Conservation (phyloP, 2,113 vertebrate genomes). For the Jaculus jaculus region DNA sequence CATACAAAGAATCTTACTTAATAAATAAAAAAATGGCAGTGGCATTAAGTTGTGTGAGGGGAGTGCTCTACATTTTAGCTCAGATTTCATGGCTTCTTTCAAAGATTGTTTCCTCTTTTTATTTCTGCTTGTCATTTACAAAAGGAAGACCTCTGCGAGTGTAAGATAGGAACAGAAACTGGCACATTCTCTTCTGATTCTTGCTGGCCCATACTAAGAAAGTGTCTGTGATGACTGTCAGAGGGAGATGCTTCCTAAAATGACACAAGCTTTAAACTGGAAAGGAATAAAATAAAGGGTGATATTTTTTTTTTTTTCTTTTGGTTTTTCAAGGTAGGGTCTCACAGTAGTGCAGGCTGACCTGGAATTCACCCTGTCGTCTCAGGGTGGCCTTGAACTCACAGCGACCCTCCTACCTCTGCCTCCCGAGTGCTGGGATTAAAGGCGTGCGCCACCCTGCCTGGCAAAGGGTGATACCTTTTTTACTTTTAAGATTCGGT, state of each 20-base stretch:
- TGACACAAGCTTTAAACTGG: not conserved
- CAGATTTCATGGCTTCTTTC: not conserved
- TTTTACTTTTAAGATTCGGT: not conserved
- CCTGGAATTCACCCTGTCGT: too few species aligned
- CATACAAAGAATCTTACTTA: too few species aligned
- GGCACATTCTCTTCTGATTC: not conserved
- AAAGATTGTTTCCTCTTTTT: not conserved
- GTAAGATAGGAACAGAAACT: constrained; percentile 26
- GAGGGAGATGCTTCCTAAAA: not conserved
- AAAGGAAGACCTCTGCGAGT: not conserved
- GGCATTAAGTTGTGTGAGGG: not conserved
- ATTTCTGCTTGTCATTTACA: not conserved
- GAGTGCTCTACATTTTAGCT: not conserved
- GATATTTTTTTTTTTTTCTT: too few species aligned
- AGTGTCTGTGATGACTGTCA: constrained; percentile 13
- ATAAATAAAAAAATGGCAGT: too few species aligned
- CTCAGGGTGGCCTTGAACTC: too few species aligned
- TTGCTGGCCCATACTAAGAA: not conserved
- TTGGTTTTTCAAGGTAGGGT: too few species aligned
- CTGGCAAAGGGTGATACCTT: too few species aligned
- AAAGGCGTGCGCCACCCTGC: too few species aligned
- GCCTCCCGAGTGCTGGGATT: too few species aligned
- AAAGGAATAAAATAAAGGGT: constrained; percentile 20
- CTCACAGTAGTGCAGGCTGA: too few species aligned
- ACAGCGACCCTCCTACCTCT: too few species aligned